These are phyloP conservation scores for Callospermophilus lateralis DNA, from an alignment of 2,113 vertebrate genomes.

Conservation along the genomic window DNA sequence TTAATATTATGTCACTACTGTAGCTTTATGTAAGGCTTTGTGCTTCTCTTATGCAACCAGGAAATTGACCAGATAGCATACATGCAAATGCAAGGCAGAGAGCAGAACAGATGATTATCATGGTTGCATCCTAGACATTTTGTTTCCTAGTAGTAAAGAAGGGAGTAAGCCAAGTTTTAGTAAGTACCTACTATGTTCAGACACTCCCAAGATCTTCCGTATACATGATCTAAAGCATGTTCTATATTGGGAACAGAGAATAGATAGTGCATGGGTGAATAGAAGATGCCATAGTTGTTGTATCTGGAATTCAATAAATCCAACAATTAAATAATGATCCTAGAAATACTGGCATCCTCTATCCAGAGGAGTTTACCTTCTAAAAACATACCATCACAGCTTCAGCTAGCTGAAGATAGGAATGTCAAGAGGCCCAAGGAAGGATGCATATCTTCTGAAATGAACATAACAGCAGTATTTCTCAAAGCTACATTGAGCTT, in stretches of 20 bases:
- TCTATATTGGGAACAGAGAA: neutral
- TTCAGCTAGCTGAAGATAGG: conserved; percentile 43
- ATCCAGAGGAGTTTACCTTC: conserved; percentile 43
- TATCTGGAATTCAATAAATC: conserved; percentile 50
- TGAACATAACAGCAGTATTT: conserved; percentile 14
- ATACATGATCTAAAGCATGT: neutral
- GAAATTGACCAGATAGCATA: neutral
- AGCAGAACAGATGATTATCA: neutral
- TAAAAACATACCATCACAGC: conserved; percentile 16
- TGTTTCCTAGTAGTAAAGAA: conserved; percentile 31
- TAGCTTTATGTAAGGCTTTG: conserved; percentile 42
- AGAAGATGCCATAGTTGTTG: neutral
- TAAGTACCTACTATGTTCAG: conserved; percentile 34
- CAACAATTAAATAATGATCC: conserved; percentile 43
- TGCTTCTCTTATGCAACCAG: conserved; percentile 27
- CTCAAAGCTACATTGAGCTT: conserved; percentile 28
- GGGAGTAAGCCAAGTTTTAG: neutral
- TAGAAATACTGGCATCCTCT: conserved; percentile 12
- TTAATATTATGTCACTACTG: conserved; percentile 51
- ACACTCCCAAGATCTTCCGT: neutral
- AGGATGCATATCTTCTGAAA: conserved; percentile 59
- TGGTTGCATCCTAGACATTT: neutral
- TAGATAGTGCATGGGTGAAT: neutral
- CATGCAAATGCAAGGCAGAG: neutral
- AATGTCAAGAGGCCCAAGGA: neutral